Base-by-base conservation (phyloP, 2,113 vertebrate genomes). In the Cavia porcellus region DNA sequence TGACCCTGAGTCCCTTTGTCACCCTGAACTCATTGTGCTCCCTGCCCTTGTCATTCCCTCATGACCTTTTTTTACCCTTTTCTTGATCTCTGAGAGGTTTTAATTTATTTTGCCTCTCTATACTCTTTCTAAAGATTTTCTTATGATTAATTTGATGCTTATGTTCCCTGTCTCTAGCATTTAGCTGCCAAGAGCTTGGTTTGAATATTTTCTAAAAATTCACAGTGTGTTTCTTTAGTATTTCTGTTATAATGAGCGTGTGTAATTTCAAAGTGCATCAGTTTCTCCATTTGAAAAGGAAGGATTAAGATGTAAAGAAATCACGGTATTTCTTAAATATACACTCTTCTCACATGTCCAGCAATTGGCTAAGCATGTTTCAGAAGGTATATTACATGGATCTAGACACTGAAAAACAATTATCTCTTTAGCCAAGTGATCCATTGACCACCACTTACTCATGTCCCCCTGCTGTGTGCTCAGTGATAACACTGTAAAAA, bases 51-150 rank as follows among this genome's bases (percentile, higher is more conserved):
- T 74, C 4, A 25, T 25, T 94, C 0, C 30, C 7, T 12, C 7
- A 0, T 4, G 5, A 14, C 15, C 30, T 24, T 15, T 1, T 19
- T 70, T 62, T 25, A 64, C 6, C 57, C 8, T 88, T 50, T 11
- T 6, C 17, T 3, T 25, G 1, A 3, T 1, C 3, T 20, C 25
- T 62, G 42, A 35, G 6, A 5, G 0, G 4, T 57, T 57, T 57
- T 55, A 83, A 52, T 91, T 2, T 57, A 35, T 55, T 30, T 94
- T 55, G n/a, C n/a, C 3, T 68, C 35, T 22, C 8, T 5, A 17
- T 24, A 42, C 0, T 6, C 6, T 50, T 86, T 72, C 25, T 66
- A 62, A 70, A 52, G 3, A 15, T 64, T 88, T 30, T 30, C 77
- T 13, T 57, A 47, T 1, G 0, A 59, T 81, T 66, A n/a, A 28